Base-by-base conservation (phyloP, 1,140 invertebrate genomes). In the Euwallacea fornicatus region DNA sequence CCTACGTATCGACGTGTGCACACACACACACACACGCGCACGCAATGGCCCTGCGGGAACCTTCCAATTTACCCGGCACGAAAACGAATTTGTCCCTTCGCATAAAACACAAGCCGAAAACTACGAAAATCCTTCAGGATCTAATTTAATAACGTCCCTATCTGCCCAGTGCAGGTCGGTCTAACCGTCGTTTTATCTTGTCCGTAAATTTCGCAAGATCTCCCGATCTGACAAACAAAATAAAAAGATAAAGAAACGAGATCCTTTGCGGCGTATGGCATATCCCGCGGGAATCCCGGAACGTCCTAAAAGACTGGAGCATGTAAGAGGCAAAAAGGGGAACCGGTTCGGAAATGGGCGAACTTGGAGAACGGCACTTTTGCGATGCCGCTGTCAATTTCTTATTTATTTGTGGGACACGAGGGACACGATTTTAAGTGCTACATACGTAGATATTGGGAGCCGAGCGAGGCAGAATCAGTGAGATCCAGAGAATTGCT, bases 201-300 rank as follows among this genome's bases (percentile, higher is more conserved):
- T 46, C 42, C 65, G 13, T 58, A 66, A 66, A 66, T 68, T 68
- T 60, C 44, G n/a, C 56, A 41, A 47, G 42, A 60, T 68, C 66
- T 68, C 42, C 42, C 66, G 10, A 61, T 60, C 66, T 68, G 58
- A 68, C 66, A 68, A 68, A 68, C 66, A 68, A 68, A 68, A 68
- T 68, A 68, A 68, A 59, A 68, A 68, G 66, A 68, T 68, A 60
- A 68, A 68, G 66, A 61, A 68, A 68, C 56, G 56, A 47, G 55
- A 60, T 68, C 56, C 66, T 60, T 60, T 61, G 66, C 58, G 58
- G 58, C 56, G 54, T 67, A 67, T 43, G 55, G 43, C 44, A 44
- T n/a, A 10, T 68, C 58, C 58, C 66, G 13, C 8, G 58, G 66
- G 56, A 53, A n/a, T 10, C 21, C 66, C 66, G 15, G 44, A 68